phyloP scores from a whole-genome alignment of 2,797 vertebrate genomes.

The Eulemur albifrons region DNA sequence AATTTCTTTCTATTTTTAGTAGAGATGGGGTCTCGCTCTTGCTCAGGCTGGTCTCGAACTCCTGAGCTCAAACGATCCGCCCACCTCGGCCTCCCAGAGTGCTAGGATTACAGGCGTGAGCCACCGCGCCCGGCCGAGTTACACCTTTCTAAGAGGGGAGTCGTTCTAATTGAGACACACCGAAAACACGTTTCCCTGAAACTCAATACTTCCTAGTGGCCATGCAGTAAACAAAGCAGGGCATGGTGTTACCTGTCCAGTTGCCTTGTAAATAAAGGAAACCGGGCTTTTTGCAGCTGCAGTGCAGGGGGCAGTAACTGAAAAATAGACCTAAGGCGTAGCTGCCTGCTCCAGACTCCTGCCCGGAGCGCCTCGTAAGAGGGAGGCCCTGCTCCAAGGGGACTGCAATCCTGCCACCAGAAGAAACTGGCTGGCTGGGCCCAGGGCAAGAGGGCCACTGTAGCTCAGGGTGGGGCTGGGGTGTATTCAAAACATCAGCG shows the following conservation, averaged over 20 bases:
- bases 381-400: not conserved
- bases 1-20: too few species aligned
- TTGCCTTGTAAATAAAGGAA: not conserved
- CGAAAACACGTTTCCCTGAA: not conserved
- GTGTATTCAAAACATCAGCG: not conserved
- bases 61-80: too few species aligned
- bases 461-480: not conserved
- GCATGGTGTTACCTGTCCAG: not conserved
- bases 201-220: not conserved
- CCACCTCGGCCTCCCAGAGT: too few species aligned
- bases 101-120: too few species aligned
- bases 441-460: not conserved
- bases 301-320: not conserved
- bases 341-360: not conserved
- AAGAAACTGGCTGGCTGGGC: not conserved
- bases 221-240: not conserved
- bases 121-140: not conserved
- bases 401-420: not conserved
- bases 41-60: too few species aligned
- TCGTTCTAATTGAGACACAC: not conserved
- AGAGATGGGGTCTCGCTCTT: too few species aligned
- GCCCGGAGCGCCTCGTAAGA: not conserved
- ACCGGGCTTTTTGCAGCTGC: not conserved
- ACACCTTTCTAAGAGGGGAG: not conserved
- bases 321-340: not conserved